Evolutionary conservation across 2,113 vertebrate genomes (phyloP).

Genomic region (Cyrtonyx montezumae): DNA sequence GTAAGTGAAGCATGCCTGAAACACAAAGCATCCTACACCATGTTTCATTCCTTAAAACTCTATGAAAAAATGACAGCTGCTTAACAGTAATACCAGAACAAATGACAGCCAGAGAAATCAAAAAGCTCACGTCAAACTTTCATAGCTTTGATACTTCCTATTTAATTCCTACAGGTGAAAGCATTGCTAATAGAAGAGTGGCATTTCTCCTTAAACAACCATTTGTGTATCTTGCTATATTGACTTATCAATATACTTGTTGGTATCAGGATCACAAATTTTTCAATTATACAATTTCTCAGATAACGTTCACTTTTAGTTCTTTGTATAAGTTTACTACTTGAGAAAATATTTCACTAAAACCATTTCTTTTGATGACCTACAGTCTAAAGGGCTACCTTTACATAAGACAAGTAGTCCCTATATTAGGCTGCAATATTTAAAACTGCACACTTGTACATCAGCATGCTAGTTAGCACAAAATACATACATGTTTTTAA

Average conservation of each 20-base stretch:
- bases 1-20: neutral
- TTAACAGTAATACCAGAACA: neutral
- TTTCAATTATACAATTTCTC: neutral
- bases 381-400: neutral
- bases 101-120: neutral
- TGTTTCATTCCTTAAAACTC: neutral
- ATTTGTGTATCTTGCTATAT: neutral
- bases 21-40: neutral
- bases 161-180: neutral
- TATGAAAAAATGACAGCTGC: neutral
- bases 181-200: neutral
- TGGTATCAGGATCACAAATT: neutral
- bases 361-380: neutral
- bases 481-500: neutral
- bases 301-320: neutral
- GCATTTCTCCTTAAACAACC: neutral
- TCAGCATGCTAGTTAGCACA: neutral
- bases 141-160: neutral
- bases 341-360: neutral
- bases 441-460: neutral
- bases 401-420: neutral
- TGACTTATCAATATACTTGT: neutral
- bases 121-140: neutral
- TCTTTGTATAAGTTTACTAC: neutral
- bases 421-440: neutral